Evolutionary conservation across 2,797 vertebrate species (phyloP).

Genomic region (Poliocrania exsul): DNA sequence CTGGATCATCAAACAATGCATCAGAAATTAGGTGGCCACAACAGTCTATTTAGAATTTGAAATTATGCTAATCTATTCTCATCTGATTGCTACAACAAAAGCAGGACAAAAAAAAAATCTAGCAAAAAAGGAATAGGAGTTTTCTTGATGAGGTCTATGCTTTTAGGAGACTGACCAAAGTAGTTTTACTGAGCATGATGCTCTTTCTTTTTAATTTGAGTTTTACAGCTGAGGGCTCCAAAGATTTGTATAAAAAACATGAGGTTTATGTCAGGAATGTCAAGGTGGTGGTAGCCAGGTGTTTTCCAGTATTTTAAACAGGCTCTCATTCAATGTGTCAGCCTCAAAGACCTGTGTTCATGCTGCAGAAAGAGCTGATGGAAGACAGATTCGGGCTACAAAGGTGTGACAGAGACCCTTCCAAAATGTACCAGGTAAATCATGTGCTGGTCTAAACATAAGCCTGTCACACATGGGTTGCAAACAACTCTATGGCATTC

Average conservation of each 20-base stretch:
- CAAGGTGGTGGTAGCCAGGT: background rate
- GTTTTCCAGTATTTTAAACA: background rate
- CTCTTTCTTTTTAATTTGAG: background rate
- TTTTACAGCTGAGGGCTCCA: background rate
- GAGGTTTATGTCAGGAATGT: background rate
- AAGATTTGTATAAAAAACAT: background rate
- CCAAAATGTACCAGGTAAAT: background rate
- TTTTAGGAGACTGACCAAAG: background rate
- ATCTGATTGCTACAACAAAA: background rate
- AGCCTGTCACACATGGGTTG: background rate
- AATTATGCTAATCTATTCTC: background rate
- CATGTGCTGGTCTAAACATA: background rate
- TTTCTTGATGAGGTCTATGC: background rate
- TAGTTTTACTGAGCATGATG: background rate
- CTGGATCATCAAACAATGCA: background rate
- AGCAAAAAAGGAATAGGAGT: background rate
- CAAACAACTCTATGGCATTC: background rate
- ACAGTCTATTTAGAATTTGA: background rate
- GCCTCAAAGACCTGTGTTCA: background rate
- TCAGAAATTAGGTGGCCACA: accelerated
- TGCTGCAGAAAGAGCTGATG: background rate
- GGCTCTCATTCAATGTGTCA: background rate
- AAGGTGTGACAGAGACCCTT: background rate
- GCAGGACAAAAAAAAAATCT: accelerated
- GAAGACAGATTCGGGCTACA: background rate